These are phyloP conservation scores for Drepana falcataria DNA, from an alignment of 2,888 invertebrate genomes.

Conservation along the genomic window DNA sequence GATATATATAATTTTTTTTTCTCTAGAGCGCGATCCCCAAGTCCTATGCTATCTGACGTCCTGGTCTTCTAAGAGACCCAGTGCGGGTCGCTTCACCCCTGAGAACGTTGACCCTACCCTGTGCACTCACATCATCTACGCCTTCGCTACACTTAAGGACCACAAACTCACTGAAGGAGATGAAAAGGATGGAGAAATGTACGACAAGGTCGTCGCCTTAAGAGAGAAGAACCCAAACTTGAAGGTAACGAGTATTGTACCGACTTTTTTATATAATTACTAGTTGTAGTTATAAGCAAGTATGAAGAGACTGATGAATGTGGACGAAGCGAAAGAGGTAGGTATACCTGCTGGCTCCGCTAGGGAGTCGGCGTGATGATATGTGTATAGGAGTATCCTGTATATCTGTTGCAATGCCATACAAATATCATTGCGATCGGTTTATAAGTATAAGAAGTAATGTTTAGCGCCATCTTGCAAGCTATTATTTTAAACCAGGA, in stretches of 20 bases:
- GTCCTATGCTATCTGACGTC: slow-evolving; percentile 97
- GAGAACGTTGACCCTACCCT: slow-evolving; percentile 92
- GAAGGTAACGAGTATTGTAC: slow-evolving; percentile 69
- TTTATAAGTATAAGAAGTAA: too few species aligned
- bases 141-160: slow-evolving; percentile 94
- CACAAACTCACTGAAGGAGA: slow-evolving; percentile 88
- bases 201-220: slow-evolving; percentile 89
- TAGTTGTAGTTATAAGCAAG: too few species aligned
- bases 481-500: too few species aligned
- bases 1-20: slow-evolving; percentile 8
- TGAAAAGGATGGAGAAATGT: slow-evolving; percentile 91
- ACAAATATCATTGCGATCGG: too few species aligned
- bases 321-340: too few species aligned
- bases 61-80: slow-evolving; percentile 96
- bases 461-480: too few species aligned
- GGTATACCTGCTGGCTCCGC: too few species aligned
- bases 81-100: slow-evolving; percentile 91
- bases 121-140: slow-evolving; percentile 96
- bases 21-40: slow-evolving; percentile 88
- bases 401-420: too few species aligned
- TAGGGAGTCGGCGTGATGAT: too few species aligned
- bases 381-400: too few species aligned
- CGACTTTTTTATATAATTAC: too few species aligned
- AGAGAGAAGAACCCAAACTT: slow-evolving; percentile 93
- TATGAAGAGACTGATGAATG: too few species aligned